A percentile compares a stretch with the other conserved stretches of the same genome.
Conservation (phyloP, 2,797 vertebrate species). For the Gastrophryne carolinensis region DNA sequence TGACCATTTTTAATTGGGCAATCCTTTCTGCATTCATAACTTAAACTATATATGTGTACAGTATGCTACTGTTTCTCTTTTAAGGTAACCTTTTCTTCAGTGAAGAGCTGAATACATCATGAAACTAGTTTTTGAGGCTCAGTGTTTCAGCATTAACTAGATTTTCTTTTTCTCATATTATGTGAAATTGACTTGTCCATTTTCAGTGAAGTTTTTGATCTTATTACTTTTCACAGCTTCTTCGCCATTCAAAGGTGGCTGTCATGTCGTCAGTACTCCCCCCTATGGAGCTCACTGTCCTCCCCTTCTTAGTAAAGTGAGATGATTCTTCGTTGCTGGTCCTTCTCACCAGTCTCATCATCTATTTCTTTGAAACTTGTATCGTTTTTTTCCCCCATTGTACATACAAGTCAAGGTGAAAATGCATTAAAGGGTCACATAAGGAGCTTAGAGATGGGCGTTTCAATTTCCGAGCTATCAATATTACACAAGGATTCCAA, state of each 20-base stretch:
- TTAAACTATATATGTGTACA: no score
- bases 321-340: slow-evolving; percentile 9
- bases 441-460: slow-evolving; percentile 45
- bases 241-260: background rate
- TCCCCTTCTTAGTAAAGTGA: background rate
- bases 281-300: background rate
- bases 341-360: slow-evolving; percentile 2
- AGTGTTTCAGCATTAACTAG: background rate
- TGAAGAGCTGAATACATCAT: background rate
- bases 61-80: background rate
- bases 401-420: slow-evolving; percentile 43
- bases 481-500: slow-evolving; percentile 44
- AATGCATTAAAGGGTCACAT: slow-evolving; percentile 46
- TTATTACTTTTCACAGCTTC: slow-evolving; percentile 4
- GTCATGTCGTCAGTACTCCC: slow-evolving; percentile 1
- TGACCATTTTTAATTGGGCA: no score
- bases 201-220: background rate
- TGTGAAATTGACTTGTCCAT: background rate
- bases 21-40: no score
- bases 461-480: slow-evolving; percentile 46
- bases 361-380: background rate
- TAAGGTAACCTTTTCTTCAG: background rate
- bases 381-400: slow-evolving; percentile 23
- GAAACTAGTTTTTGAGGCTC: background rate
- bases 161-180: background rate